These are phyloP conservation scores for Ecliptopera silaceata DNA, from an alignment of 2,888 invertebrate genomes.

Conservation along the genomic window DNA sequence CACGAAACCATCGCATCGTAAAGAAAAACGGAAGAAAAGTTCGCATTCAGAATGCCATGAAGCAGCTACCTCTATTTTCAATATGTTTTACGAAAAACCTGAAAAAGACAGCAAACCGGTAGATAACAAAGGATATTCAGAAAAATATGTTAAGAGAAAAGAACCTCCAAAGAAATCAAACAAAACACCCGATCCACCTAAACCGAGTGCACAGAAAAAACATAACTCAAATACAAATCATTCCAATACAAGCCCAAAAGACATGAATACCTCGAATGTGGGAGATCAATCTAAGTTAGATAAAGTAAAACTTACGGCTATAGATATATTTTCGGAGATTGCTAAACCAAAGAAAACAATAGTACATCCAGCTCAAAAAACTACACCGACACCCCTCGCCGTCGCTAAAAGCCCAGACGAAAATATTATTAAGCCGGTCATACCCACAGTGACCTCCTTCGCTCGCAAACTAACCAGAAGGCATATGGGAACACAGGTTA, in stretches of 20 bases:
- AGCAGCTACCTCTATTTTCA: constrained; percentile 51
- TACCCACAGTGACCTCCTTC: constrained; percentile 30
- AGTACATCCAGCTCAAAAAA: constrained; percentile 62
- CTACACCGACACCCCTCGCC: constrained; percentile 38
- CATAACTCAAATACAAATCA: constrained; percentile 57
- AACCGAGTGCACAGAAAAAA: constrained; percentile 41
- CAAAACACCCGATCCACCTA: constrained; percentile 10
- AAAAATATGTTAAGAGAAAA: constrained; percentile 74
- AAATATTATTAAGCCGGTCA: constrained; percentile 44
- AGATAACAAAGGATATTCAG: constrained; percentile 60
- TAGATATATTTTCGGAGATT: constrained; percentile 67
- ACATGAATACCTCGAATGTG: constrained; percentile 36
- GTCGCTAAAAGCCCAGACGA: constrained; percentile 45
- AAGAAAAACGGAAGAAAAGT: constrained; percentile 76
- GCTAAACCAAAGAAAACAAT: constrained; percentile 56
- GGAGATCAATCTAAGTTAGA: constrained; percentile 56
- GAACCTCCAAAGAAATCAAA: constrained; percentile 52
- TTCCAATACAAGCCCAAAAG: constrained; percentile 59
- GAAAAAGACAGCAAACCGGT: constrained; percentile 51
- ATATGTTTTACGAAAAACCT: constrained; percentile 47
- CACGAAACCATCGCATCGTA: constrained; percentile 71
- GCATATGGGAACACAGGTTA: constrained; percentile 54
- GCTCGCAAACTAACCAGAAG: constrained; percentile 46
- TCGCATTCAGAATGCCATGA: constrained; percentile 52
- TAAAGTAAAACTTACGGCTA: constrained; percentile 63